Evolutionary conservation across 2,113 vertebrate species (phyloP).

Genomic region (Tragelaphus imberbis): DNA sequence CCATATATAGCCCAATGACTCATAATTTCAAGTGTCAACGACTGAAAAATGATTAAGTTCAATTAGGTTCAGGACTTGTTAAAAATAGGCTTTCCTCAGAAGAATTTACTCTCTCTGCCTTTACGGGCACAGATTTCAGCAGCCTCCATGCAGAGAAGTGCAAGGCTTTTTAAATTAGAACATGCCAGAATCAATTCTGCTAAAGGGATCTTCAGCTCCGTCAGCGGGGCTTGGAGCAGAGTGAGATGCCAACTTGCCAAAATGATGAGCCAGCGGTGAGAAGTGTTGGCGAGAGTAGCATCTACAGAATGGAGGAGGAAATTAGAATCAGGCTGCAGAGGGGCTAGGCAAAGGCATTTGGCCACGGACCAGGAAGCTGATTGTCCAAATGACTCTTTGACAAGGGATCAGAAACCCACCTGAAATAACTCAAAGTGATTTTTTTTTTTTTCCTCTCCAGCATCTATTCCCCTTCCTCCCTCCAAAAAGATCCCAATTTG

Average conservation of each 20-base stretch:
- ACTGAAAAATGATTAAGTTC: conserved; percentile 75
- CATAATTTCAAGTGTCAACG: conserved; percentile 74
- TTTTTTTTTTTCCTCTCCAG: neutral
- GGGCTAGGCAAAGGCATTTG: neutral
- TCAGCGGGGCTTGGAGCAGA: conserved; percentile 40
- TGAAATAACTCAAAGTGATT: neutral
- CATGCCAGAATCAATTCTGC: conserved; percentile 59
- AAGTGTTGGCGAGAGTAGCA: neutral
- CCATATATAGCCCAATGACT: conserved; percentile 76
- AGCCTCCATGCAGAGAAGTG: neutral
- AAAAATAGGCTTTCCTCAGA: conserved; percentile 76
- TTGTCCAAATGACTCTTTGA: neutral
- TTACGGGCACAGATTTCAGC: conserved; percentile 11
- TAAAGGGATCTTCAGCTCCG: conserved; percentile 63
- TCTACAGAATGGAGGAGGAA: neutral
- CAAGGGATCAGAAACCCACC: neutral
- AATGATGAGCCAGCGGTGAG: neutral
- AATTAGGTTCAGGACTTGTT: conserved; percentile 76
- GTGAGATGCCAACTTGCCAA: neutral
- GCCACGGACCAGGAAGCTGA: neutral
- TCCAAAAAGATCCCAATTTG: neutral
- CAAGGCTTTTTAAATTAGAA: conserved; percentile 66
- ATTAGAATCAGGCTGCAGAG: neutral
- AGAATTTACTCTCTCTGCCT: conserved; percentile 66
- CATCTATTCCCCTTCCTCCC: neutral